Percentiles rank a stretch among this genome's conserved stretches.
Evolutionary conservation across 1,140 invertebrate genomes (phyloP).

Genomic region (Dinoponera quadriceps): DNA sequence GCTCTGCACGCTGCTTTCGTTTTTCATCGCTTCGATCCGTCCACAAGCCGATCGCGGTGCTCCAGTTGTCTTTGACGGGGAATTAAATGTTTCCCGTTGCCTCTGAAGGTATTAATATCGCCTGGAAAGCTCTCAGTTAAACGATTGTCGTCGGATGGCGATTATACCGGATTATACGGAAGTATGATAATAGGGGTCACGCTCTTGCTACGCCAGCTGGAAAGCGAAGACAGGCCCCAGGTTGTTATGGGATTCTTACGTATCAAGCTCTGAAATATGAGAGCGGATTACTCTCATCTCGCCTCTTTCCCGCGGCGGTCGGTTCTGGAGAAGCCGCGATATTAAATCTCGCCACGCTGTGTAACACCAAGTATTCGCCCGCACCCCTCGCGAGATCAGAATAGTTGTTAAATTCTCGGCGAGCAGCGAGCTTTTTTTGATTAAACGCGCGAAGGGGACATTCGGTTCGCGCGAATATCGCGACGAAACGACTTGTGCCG

Average conservation of each 20-base stretch:
- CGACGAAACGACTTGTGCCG: not conserved
- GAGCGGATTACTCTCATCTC: conserved; percentile 61
- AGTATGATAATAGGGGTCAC: conserved; percentile 50
- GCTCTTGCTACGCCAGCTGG: conserved; percentile 11
- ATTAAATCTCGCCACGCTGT: conserved; percentile 54
- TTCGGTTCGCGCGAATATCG: not conserved
- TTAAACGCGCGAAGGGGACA: not conserved
- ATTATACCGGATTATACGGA: conserved; percentile 18
- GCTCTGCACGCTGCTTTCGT: no score
- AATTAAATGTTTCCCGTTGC: not conserved
- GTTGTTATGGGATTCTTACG: conserved; percentile 68
- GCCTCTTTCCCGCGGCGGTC: not conserved
- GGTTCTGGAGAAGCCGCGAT: not conserved
- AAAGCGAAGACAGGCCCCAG: not conserved
- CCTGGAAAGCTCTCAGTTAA: not conserved
- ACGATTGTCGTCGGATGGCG: not conserved
- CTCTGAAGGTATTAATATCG: not conserved
- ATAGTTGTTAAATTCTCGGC: not conserved
- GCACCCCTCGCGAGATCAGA: not conserved
- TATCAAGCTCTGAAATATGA: conserved; percentile 70
- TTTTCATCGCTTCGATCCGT: no score
- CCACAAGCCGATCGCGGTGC: no score
- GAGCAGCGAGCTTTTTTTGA: not conserved
- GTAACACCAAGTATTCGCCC: not conserved
- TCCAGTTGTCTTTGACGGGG: no score